Evolutionary conservation across 2,113 vertebrate genomes (phyloP), one percentile per base, ranked within the genome.

Genomic region (Anolis sagrei): DNA sequence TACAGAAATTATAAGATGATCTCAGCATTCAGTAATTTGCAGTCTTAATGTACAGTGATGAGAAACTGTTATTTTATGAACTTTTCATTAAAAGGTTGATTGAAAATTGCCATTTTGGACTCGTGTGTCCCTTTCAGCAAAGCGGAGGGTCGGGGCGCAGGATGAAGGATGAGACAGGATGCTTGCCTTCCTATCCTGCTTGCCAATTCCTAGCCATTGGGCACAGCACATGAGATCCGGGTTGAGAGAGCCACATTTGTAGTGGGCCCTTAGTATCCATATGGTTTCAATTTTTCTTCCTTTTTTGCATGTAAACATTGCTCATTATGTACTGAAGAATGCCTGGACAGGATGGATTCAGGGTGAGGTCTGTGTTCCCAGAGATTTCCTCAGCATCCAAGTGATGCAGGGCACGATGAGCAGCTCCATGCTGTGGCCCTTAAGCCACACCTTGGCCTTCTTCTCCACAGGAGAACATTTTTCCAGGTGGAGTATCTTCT

Each of bases 31-130:
- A 97, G 97, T 98, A 97, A 97, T 96, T 98, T 98, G 97, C 98
- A 98, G 98, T 99, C 98, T 99, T 99, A 99, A 99, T 99, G 98
- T 99, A 99, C 98, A 99, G 98, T 97, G 96, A 98, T 97, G 96
- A 98, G 95, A 98, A 98, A 98, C 98, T 98, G 97, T 98, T 99
- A 98, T 98, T 99, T 99, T 99, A 98, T 98, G 98, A 98, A 97
- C 98, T 99, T 99, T 99, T 98, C 98, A 99, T 99, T 99, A 99
- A 99, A 99, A 98, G 98, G 97, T 98, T 98, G 98, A 98, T 98
- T 97, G 97, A 98, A 98, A 98, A 97, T 89, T 88, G 70, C 10
- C 2, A 82, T 21, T 82, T 73, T 69, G 64, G 76, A 66, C 81
- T 48, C 93, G 58, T 64, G 83, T 34, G 91, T 89, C 82, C 39